phyloP scores from a whole-genome alignment of 2,888 invertebrate species.

The Siphonodentalium dalli region DNA sequence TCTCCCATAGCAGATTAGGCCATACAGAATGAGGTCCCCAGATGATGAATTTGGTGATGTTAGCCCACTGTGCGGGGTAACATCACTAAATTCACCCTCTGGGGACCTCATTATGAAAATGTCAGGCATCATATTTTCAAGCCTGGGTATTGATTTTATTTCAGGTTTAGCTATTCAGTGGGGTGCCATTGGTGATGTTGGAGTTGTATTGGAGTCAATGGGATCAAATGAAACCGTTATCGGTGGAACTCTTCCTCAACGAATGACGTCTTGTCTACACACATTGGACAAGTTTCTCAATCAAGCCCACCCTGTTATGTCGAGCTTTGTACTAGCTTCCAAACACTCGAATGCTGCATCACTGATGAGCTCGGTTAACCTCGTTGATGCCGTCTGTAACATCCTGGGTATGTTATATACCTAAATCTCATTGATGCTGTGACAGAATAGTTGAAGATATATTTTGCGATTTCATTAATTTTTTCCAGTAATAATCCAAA shows the following conservation, averaged over 20 bases:
- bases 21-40: no score
- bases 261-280: slow-evolving; percentile 89
- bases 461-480: background rate
- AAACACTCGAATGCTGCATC: slow-evolving; percentile 71
- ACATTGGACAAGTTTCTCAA: slow-evolving; percentile 90
- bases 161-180: slow-evolving; percentile 86
- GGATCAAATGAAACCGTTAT: slow-evolving; percentile 87
- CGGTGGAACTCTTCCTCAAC: slow-evolving; percentile 94
- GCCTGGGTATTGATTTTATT: background rate
- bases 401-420: slow-evolving; percentile 74
- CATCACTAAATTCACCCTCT: no score
- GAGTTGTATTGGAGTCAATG: slow-evolving; percentile 87
- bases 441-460: background rate
- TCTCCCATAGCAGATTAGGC: no score
- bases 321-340: slow-evolving; percentile 83
- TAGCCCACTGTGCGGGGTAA: no score
- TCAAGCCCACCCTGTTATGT: slow-evolving; percentile 71
- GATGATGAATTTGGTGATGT: no score
- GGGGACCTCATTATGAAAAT: no score
- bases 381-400: slow-evolving; percentile 84
- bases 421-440: background rate
- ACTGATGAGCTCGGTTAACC: slow-evolving; percentile 59
- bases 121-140: background rate
- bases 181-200: slow-evolving; percentile 99
- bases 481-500: background rate